Evolutionary conservation across 2,888 invertebrate species (phyloP).

Genomic region (Sacculina carcini): DNA sequence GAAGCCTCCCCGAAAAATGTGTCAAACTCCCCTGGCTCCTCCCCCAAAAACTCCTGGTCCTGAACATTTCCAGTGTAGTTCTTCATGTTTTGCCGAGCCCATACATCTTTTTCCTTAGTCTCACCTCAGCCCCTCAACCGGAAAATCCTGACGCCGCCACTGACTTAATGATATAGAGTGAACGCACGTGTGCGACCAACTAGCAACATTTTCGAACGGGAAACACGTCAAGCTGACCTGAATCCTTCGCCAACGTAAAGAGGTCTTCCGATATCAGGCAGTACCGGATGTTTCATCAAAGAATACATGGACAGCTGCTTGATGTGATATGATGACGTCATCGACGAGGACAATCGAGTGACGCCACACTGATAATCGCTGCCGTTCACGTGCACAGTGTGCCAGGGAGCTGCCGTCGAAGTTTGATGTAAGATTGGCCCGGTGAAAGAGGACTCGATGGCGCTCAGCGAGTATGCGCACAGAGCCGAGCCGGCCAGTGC

Average conservation of each 20-base stretch:
- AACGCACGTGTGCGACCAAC: no score
- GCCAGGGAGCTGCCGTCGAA: conserved; percentile 47
- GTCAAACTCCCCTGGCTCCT: no score
- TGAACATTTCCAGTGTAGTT: no score
- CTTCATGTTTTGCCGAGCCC: no score
- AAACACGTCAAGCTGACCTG: conserved; percentile 18
- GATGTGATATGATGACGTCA: conserved; percentile 12
- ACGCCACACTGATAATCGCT: conserved; percentile 36
- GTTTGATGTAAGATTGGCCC: conserved; percentile 68
- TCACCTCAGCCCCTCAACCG: no score
- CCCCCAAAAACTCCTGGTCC: no score
- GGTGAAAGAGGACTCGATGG: conserved; percentile 50
- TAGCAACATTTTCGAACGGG: no score
- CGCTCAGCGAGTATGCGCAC: conserved; percentile 60
- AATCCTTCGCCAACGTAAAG: conserved; percentile 42
- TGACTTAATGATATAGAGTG: no score
- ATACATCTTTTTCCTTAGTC: no score
- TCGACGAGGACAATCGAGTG: neutral
- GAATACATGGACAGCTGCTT: conserved; percentile 35
- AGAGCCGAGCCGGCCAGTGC: conserved; percentile 74
- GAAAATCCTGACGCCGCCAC: no score
- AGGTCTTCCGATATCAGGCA: conserved; percentile 40
- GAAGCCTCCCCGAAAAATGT: no score
- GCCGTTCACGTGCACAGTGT: conserved; percentile 20
- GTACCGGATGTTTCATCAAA: conserved; percentile 61